Base-by-base conservation (phyloP, 1,140 invertebrate genomes). In the Orchesella cincta region DNA sequence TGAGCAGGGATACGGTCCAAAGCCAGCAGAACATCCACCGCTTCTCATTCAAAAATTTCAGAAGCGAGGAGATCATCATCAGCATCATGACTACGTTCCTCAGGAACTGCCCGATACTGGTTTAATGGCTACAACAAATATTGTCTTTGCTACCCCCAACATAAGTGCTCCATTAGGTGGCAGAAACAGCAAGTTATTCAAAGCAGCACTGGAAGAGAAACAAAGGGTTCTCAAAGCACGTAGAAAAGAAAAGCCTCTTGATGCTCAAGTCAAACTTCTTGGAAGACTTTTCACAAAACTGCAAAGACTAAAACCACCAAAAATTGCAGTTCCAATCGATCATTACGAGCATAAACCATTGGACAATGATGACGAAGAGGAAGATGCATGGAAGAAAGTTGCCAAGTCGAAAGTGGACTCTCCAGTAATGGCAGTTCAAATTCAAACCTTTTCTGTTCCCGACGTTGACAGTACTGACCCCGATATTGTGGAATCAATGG, bases 231-330 rank as follows among this genome's bases (percentile, higher is more conserved):
- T 31, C 8, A 67, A 46, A 35, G 5, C 8, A 31, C 16, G 71
- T 12, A 36, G 16, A 3, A 46, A 73, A 18, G 33, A 51, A 23
- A 73, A 73, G 46, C 71, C 71, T 3, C 26, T 73, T 1, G 71
- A 73, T 51, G 71, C 35, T 46, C 71, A 73, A 23, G 71, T 73
- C 26, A 73, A 73, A 73, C 36, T 73, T n/a, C 26, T 73, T 8
- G 71, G 71, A 39, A 73, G 39, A 39, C 46, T 73, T 26, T 73
- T 73, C 36, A 73, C 71, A 14, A 51, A 73, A 26, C 26, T 73
- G 34, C 71, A 73, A 28, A 34, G 71, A 51, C 18, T 73, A 3
- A 36, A 73, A 28, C 71, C 71, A 46, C 39, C 71, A n/a, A 73
- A 51, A 46, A 51, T 73, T 12, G 71, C 39, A 12, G 36, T 46